Conservation (phyloP, 2,888 invertebrate genomes). For the Sphaerophoria taeniata region DNA sequence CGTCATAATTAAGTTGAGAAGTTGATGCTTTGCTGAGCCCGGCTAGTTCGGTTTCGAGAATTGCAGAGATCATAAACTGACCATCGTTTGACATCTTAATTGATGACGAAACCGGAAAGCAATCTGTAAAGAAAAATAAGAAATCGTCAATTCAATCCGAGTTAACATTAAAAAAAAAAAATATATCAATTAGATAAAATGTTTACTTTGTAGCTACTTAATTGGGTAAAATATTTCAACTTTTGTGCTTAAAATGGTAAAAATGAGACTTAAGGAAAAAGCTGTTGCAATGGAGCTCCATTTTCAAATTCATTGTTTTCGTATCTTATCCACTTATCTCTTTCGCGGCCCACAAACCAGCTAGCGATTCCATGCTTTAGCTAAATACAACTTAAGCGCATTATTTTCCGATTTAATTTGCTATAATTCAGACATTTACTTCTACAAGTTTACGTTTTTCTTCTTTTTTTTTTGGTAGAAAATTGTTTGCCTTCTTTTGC, state of each 20-base stretch:
- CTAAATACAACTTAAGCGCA: slow-evolving; percentile 55
- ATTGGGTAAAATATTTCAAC: slow-evolving; percentile 3
- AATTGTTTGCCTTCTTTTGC: slow-evolving; percentile 46
- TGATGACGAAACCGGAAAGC: slow-evolving; percentile 10
- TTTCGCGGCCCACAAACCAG: slow-evolving; percentile 10
- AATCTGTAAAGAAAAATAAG: slow-evolving; percentile 35
- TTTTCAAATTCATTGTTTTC: slow-evolving; percentile 21
- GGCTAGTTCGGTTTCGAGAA: slow-evolving; percentile 12
- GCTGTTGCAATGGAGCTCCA: slow-evolving; percentile 15
- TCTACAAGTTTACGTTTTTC: slow-evolving; percentile 4
- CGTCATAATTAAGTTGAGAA: slow-evolving; percentile 47
- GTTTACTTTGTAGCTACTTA: neutral
- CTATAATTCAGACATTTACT: slow-evolving; percentile 70
- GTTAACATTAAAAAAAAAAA: neutral
- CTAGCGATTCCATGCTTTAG: slow-evolving; percentile 54
- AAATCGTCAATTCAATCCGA: neutral
- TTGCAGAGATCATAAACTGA: slow-evolving; percentile 32
- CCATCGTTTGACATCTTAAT: slow-evolving; percentile 54
- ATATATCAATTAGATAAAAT: too few relatives aligned
- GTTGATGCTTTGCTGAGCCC: slow-evolving; percentile 15
- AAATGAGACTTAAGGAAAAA: slow-evolving; percentile 9
- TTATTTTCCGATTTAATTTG: slow-evolving; percentile 69
- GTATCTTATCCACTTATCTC: slow-evolving; percentile 64
- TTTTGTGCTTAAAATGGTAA: neutral
- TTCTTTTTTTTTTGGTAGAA: slow-evolving; percentile 21